Evolutionary conservation across 2,888 invertebrate genomes (phyloP).

Genomic region (Drosophila subsilvestris): DNA sequence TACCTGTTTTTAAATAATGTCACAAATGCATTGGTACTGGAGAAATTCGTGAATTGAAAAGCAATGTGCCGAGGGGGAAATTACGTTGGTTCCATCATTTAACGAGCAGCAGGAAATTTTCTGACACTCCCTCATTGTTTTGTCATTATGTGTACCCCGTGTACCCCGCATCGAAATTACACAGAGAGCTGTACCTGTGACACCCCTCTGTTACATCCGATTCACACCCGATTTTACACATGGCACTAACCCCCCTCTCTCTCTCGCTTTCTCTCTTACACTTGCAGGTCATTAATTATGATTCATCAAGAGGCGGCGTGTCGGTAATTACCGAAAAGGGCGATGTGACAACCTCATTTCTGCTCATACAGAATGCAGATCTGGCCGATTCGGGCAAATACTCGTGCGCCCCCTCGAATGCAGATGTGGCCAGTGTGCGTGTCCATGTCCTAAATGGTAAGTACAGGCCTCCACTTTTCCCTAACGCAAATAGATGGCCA

Average conservation of each 20-base stretch:
- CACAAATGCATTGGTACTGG: constrained; percentile 17
- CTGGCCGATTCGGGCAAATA: constrained; percentile 91
- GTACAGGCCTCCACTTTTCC: constrained; percentile 67
- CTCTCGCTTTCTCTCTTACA: constrained; percentile 54
- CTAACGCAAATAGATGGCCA: constrained; percentile 23
- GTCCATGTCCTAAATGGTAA: constrained; percentile 93
- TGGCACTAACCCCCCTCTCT: constrained; percentile 3
- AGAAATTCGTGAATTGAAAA: not conserved
- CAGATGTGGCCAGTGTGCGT: constrained; percentile 90
- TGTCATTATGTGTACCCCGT: constrained; percentile 24
- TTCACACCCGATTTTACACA: constrained; percentile 18
- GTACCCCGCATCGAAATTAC: not conserved
- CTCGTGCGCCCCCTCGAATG: constrained; percentile 92
- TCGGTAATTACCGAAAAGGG: constrained; percentile 92
- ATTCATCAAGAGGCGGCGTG: constrained; percentile 91
- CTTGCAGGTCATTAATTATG: constrained; percentile 90
- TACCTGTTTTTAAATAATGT: not conserved
- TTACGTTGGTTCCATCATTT: not conserved
- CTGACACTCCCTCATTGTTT: constrained; percentile 36
- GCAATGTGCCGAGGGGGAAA: not conserved
- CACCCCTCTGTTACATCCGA: not conserved
- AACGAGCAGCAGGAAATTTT: constrained; percentile 11
- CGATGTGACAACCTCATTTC: constrained; percentile 91
- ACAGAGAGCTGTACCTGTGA: not conserved
- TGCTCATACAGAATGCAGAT: constrained; percentile 91